Evolutionary conservation across 2,113 vertebrate species (phyloP).

Genomic region (Malurus elegans): DNA sequence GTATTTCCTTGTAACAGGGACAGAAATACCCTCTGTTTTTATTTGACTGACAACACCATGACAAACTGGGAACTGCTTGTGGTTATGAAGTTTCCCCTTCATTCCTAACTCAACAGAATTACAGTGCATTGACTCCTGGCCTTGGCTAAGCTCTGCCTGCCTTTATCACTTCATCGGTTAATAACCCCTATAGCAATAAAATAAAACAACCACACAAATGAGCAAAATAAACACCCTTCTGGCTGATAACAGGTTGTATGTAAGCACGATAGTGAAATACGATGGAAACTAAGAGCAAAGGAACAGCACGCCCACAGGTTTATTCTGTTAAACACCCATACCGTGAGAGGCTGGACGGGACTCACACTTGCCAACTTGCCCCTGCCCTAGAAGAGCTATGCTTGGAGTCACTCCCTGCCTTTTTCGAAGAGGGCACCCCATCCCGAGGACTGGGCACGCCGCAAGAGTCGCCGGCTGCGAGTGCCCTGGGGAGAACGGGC

Average conservation of each 20-base stretch:
- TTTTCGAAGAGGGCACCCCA: not conserved
- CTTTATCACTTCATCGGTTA: not conserved
- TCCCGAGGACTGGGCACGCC: fast-evolving
- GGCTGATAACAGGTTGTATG: not conserved
- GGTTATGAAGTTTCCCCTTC: not conserved
- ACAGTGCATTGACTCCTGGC: no score
- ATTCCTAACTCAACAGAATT: not conserved
- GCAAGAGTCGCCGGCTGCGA: not conserved
- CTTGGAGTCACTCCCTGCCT: fast-evolving
- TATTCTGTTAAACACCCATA: no score
- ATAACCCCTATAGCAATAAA: not conserved
- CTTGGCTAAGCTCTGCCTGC: not conserved
- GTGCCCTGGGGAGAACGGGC: not conserved
- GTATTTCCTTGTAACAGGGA: not conserved
- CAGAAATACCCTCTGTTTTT: not conserved
- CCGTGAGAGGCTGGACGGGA: no score
- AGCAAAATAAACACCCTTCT: not conserved
- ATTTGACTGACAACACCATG: not conserved
- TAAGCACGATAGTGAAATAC: not conserved
- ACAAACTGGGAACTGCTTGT: not conserved
- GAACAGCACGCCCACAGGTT: not conserved
- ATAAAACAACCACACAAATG: not conserved
- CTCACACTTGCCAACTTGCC: fast-evolving
- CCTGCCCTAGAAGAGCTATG: fast-evolving
- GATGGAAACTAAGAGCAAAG: not conserved